A percentile compares a stretch with the other conserved stretches of the same genome.
These are phyloP conservation scores for Dasypolia templi DNA, from an alignment of 2,888 invertebrate genomes.

Conservation along the genomic window DNA sequence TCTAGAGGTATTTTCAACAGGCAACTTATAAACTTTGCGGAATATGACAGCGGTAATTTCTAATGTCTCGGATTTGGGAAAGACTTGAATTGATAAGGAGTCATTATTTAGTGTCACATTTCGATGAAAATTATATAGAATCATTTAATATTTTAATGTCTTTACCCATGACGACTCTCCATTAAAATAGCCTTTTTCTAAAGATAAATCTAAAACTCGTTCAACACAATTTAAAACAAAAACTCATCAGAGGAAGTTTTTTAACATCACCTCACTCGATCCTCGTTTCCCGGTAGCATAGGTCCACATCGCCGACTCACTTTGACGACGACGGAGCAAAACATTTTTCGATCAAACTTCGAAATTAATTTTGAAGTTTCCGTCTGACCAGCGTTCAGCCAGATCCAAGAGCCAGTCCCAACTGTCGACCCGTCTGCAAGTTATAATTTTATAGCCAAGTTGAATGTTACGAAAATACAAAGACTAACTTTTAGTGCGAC, in stretches of 20 bases:
- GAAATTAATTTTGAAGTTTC: slow-evolving; percentile 87
- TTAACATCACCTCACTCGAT: slow-evolving; percentile 42
- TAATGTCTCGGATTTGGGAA: slow-evolving; percentile 26
- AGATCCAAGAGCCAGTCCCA: slow-evolving; percentile 71
- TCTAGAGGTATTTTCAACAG: slow-evolving; percentile 37
- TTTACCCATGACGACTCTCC: neutral
- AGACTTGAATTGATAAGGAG: slow-evolving; percentile 29
- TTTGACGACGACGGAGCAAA: slow-evolving; percentile 77
- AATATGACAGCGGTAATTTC: slow-evolving; percentile 52
- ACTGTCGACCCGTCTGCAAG: slow-evolving; percentile 74
- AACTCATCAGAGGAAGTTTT: slow-evolving; percentile 55
- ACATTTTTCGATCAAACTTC: slow-evolving; percentile 87
- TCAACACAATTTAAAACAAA: slow-evolving; percentile 44
- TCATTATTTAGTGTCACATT: slow-evolving; percentile 40
- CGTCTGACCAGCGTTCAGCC: slow-evolving; percentile 78
- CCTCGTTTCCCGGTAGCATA: slow-evolving; percentile 53
- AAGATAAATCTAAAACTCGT: slow-evolving; percentile 19
- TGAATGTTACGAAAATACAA: slow-evolving; percentile 67
- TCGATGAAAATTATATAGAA: slow-evolving; percentile 5
- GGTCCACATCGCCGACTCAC: slow-evolving; percentile 64
- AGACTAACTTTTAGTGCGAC: slow-evolving; percentile 57
- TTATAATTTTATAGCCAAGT: slow-evolving; percentile 79
- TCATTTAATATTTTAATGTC: slow-evolving; percentile 10
- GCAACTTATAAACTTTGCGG: slow-evolving; percentile 57
- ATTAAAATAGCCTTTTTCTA: neutral